These are phyloP conservation scores for Myanophis thanlyinensis DNA, from an alignment of 2,113 vertebrate genomes.

Conservation along the genomic window DNA sequence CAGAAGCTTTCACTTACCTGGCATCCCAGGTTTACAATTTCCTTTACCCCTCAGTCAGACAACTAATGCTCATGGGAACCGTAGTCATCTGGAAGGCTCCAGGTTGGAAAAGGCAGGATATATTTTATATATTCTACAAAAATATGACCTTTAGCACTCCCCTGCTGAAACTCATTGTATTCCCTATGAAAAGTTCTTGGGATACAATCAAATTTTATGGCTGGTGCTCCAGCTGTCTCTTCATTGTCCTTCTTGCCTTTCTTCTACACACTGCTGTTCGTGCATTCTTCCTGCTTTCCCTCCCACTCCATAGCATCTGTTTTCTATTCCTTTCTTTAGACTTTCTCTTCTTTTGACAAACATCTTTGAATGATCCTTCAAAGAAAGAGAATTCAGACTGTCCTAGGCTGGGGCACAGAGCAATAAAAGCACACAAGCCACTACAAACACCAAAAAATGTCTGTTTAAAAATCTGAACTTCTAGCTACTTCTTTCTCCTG, in stretches of 20 bases:
- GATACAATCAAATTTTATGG: constrained; percentile 2
- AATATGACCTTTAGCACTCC: background rate
- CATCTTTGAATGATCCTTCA: constrained; percentile 25
- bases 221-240: background rate
- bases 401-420: constrained; percentile 20
- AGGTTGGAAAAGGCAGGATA: background rate
- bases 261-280: background rate
- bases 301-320: constrained; percentile 46
- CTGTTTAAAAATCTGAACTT: background rate
- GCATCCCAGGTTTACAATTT: background rate
- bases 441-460: background rate
- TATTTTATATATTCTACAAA: background rate
- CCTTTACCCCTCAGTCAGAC: background rate
- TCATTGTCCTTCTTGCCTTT: background rate
- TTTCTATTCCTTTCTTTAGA: constrained; percentile 47
- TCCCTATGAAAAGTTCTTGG: background rate
- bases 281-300: background rate
- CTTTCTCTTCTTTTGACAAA: constrained; percentile 51
- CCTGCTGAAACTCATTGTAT: background rate
- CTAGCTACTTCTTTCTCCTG: background rate
- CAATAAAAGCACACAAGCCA: background rate
- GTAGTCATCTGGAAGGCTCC: background rate
- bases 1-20: background rate
- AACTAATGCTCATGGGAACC: background rate
- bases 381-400: constrained; percentile 49